These are phyloP conservation scores for Numenius phaeopus DNA, from an alignment of 2,797 vertebrate species.

Conservation along the genomic window DNA sequence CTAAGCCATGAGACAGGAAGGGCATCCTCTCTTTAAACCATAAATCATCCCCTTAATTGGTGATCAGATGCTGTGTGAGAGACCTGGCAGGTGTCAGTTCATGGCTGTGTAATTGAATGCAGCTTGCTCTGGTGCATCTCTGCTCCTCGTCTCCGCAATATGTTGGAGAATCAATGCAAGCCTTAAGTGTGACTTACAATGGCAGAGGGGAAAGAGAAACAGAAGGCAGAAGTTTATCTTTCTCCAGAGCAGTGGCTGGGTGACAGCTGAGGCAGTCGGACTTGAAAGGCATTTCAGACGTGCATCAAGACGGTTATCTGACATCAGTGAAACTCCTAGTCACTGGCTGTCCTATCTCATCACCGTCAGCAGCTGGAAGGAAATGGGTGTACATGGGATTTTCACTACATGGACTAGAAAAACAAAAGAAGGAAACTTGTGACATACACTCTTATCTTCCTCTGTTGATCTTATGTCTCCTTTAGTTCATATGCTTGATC, in stretches of 20 bases:
- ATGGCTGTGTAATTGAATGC: background rate
- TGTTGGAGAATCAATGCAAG: background rate
- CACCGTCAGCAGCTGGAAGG: background rate
- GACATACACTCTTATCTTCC: background rate
- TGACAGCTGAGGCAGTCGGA: constrained; percentile 12
- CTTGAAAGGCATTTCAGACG: background rate
- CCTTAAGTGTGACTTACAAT: background rate
- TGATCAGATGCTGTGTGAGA: constrained; percentile 49
- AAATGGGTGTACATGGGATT: background rate
- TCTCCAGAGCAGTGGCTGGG: background rate
- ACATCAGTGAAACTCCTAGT: background rate
- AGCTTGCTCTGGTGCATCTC: background rate
- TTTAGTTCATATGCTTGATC: background rate
- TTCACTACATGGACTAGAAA: background rate
- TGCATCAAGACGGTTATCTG: background rate
- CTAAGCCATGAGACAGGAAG: background rate
- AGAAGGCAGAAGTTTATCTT: background rate
- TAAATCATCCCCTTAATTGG: constrained; percentile 62
- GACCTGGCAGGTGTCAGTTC: constrained; percentile 60
- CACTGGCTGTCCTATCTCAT: background rate
- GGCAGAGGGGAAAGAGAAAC: background rate
- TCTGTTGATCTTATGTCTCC: background rate
- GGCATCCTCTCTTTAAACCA: background rate
- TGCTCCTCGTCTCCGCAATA: background rate
- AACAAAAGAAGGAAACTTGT: background rate